These are phyloP conservation scores for Nephila pilipes DNA, from an alignment of 1,140 invertebrate species.

Conservation along the genomic window DNA sequence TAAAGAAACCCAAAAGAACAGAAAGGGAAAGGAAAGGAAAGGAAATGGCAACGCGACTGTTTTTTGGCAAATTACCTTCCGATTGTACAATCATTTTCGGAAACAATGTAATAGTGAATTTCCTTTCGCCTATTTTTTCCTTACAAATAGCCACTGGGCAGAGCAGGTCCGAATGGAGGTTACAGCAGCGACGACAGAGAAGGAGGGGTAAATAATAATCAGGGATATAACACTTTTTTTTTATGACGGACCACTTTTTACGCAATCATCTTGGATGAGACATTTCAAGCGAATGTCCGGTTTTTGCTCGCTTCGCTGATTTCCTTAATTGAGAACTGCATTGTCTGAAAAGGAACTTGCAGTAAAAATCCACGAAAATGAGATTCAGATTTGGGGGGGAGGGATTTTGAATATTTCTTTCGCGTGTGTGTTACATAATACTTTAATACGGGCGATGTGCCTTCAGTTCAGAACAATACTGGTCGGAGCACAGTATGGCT, in stretches of 20 bases:
- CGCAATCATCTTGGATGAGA: slow-evolving; percentile 30
- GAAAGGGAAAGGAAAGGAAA: background rate
- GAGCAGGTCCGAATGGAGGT: background rate
- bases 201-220: background rate
- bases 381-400: background rate
- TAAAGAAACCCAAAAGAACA: background rate
- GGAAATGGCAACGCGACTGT: background rate
- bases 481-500: background rate
- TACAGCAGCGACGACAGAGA: background rate
- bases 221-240: background rate
- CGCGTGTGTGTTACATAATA: slow-evolving; percentile 5
- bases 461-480: background rate
- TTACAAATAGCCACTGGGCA: slow-evolving; percentile 45
- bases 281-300: slow-evolving; percentile 32
- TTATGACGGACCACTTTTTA: background rate
- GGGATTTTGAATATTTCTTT: background rate
- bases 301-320: slow-evolving; percentile 33
- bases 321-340: slow-evolving; percentile 54
- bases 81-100: slow-evolving; percentile 44
- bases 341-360: background rate
- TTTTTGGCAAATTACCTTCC: slow-evolving; percentile 38
- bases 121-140: slow-evolving; percentile 11
- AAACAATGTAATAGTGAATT: slow-evolving; percentile 42
- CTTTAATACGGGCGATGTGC: background rate
- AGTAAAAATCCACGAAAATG: background rate